Base-by-base conservation (phyloP, 2,113 vertebrate genomes). In the Sinosuthora webbiana region DNA sequence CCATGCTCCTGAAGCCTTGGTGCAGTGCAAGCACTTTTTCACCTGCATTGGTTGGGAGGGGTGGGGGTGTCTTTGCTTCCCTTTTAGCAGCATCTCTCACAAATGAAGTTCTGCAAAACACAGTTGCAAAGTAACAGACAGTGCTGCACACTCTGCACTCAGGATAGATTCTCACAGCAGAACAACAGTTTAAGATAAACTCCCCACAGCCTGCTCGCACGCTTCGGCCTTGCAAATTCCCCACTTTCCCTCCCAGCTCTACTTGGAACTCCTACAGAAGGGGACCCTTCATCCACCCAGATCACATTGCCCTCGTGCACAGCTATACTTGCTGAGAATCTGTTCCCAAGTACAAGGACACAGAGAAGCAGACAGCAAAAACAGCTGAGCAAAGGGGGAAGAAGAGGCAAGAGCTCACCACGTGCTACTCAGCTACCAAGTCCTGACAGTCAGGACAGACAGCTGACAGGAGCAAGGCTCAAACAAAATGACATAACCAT, bases 401-500 rank as follows among this genome's bases (percentile, higher is more conserved):
- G 93, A 87, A 95, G 78, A 97, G 89, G 92, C 89, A 94, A 96
- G 91, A 90, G 73, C 55, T 81, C 47, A 96, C 95, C 91, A 96
- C 83, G 88, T 96, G 97, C 95, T 95, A n/a, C 63, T 96, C 94
- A 96, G 87, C 89, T 78, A 93, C 93, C 1, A 3, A 80, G 73
- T 44, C 92, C 86, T 85, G 82, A 87, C 65, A 96, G 96, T 96
- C 95, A 96, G 92, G 92, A 96, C 86, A 49, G 97, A 94, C 97
- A 97, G 96, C 95, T 97, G 97, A 96, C 79, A 59, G 45, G 89
- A 81, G 89, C 70, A 68, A 67, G 93, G 86, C 94, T 94, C 93
- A 95, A 80, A 87, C 93, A 91, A 90, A 94, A 95, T 95, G 97
- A 97, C 97, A 97, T 96, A 97, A 97, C 94, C 93, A 93, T 63